Evolutionary conservation across 2,797 vertebrate genomes (phyloP), one percentile per base, ranked within the genome.

Genomic region (Mus minutoides): DNA sequence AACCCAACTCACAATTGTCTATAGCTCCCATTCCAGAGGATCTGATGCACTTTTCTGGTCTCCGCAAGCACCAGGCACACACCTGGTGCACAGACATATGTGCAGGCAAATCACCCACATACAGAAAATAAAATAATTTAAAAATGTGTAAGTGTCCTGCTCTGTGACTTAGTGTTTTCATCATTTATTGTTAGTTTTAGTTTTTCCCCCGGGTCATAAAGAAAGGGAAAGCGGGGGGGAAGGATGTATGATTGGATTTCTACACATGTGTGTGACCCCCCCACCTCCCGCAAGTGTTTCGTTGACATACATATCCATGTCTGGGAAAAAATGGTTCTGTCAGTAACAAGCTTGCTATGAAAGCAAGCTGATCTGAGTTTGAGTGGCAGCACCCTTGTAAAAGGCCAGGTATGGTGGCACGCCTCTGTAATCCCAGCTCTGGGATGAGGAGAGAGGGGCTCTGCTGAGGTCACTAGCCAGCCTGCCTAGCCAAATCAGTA

Each of bases 201-300:
- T 92, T 46, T 69, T 37, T 3, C 4, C 62, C 49, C 93, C n/a
- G 64, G 31, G 34, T 52, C 22, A 69, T 86, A 89, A 94, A 75
- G 94, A 91, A 94, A 92, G 8, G 4, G n/a, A 1, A 43, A n/a
- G 7, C 0, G 4, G 49, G 17, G 49, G 17, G 37, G 54, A 82
- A 85, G 1, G 1, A 1, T 49, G 2, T 10, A 54, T 22, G 6
- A 54, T 6, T 91, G 43, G 6, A 24, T 16, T 43, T 75, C 13
- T 40, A 75, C 71, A 73, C 4, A 3, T 26, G 22, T 85, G 16
- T 84, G 34, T 54, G 54, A 16, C 54, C 54, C 54, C 54, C 21
- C 21, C 79, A n/a, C n/a, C n/a, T n/a, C n/a, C n/a, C n/a, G n/a
- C 67, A 93, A 96, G 60, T 76, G 12, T 77, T 90, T 19, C 13